A percentile compares a stretch with the other conserved stretches of the same genome.
Evolutionary conservation across 1,140 invertebrate genomes (phyloP).

Genomic region (Macrostomum lignano): DNA sequence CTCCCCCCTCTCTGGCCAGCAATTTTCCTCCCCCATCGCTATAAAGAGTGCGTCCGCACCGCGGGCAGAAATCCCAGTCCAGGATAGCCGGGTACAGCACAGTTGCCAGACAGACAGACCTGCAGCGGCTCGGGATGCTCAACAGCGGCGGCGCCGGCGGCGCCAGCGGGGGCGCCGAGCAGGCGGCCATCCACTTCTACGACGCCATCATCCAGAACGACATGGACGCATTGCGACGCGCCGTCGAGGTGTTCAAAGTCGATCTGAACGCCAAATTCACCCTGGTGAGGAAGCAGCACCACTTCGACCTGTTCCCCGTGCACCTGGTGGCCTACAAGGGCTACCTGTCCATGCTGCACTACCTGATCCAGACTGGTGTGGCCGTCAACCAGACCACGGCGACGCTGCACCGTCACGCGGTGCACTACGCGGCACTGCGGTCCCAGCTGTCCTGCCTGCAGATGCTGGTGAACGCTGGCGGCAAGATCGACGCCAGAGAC

Average conservation of each 20-base stretch:
- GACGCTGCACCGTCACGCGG: conserved; percentile 16
- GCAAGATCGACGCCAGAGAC: conserved; percentile 21
- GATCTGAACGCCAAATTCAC: conserved; percentile 25
- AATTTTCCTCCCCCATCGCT: too few relatives aligned
- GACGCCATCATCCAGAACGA: conserved; percentile 26
- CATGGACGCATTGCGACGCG: conserved; percentile 15
- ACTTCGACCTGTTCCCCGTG: conserved; percentile 21
- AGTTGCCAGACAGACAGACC: too few relatives aligned
- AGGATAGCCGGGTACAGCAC: too few relatives aligned
- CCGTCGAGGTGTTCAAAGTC: conserved; percentile 22
- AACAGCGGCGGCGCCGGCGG: too few relatives aligned
- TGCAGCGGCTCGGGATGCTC: too few relatives aligned
- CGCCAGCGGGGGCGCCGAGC: too few relatives aligned
- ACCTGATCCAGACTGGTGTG: conserved; percentile 22
- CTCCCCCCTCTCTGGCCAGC: too few relatives aligned
- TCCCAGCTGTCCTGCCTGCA: conserved; percentile 15
- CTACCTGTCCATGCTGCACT: conserved; percentile 24
- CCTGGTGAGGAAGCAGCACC: conserved; percentile 16
- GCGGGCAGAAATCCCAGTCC: too few relatives aligned
- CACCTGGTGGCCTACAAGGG: conserved; percentile 22
- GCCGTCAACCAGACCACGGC: conserved; percentile 22
- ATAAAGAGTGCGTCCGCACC: too few relatives aligned
- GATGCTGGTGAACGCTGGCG: conserved; percentile 17
- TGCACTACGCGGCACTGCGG: conserved; percentile 22
- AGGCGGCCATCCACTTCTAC: too few relatives aligned